A percentile compares a stretch with the other conserved stretches of the same genome.
phyloP scores from a whole-genome alignment of 2,888 invertebrate species.

The Bombyx huttoni region DNA sequence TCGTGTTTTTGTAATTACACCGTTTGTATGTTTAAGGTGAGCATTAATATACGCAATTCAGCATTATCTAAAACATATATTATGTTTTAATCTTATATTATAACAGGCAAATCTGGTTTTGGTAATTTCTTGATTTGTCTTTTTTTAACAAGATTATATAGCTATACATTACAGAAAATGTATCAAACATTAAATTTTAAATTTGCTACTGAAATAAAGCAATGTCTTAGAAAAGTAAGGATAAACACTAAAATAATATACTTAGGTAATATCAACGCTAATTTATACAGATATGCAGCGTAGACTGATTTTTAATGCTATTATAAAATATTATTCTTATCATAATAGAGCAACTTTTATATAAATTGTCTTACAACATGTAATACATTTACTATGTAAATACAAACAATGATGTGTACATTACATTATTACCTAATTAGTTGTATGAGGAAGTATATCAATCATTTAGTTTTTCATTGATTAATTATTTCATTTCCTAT shows the following conservation, averaged over 20 bases:
- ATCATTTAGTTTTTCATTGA: slow-evolving; percentile 8
- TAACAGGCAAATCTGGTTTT: background rate
- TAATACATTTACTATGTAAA: slow-evolving; percentile 5
- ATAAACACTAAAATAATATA: slow-evolving; percentile 28
- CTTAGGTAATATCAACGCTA: slow-evolving; percentile 27
- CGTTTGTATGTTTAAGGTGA: background rate
- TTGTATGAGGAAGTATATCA: background rate
- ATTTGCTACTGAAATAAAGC: slow-evolving; percentile 26
- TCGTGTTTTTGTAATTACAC: too few species aligned
- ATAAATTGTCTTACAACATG: background rate
- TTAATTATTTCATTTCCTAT: slow-evolving; percentile 14
- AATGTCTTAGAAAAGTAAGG: slow-evolving; percentile 27
- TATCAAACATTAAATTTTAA: slow-evolving; percentile 15
- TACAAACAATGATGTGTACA: slow-evolving; percentile 7
- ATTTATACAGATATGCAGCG: slow-evolving; percentile 25
- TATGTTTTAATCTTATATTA: background rate
- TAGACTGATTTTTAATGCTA: slow-evolving; percentile 7
- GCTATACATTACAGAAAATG: slow-evolving; percentile 9
- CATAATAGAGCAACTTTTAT: background rate
- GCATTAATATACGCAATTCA: background rate
- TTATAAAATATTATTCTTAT: background rate
- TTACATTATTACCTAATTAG: background rate
- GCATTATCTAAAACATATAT: background rate
- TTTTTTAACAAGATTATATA: background rate
- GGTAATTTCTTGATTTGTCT: background rate